phyloP scores from a whole-genome alignment of 2,888 invertebrate genomes.

The Pristionchus arcanus region DNA sequence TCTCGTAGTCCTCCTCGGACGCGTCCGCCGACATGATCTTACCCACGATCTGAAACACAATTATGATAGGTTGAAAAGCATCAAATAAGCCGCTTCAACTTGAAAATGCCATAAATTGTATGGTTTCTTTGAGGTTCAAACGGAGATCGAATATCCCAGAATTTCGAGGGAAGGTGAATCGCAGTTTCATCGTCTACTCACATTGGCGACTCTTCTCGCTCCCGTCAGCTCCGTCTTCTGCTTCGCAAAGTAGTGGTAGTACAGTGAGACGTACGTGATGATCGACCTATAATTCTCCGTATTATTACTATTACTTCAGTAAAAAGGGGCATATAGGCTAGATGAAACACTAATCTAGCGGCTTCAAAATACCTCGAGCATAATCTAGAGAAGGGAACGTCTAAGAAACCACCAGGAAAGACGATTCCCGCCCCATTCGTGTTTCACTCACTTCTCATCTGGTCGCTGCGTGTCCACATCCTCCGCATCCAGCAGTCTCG shows the following conservation, averaged over 20 bases:
- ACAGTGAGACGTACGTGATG: slow-evolving; percentile 98
- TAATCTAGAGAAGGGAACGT: no score
- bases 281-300: slow-evolving; percentile 85
- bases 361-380: no score
- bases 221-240: slow-evolving; percentile 99
- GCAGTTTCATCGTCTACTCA: slow-evolving; percentile 79
- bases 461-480: slow-evolving; percentile 90
- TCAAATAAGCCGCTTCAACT: no score
- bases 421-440: slow-evolving; percentile 95
- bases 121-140: no score
- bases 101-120: no score
- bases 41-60: slow-evolving; percentile 89
- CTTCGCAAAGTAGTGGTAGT: slow-evolving; percentile 98
- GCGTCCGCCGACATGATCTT: slow-evolving; percentile 96
- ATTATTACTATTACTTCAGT: no score
- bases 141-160: no score
- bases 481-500: slow-evolving; percentile 92
- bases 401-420: slow-evolving; percentile 86
- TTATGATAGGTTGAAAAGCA: not conserved
- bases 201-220: slow-evolving; percentile 96
- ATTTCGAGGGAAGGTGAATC: no score
- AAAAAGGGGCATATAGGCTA: no score
- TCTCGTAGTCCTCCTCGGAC: slow-evolving; percentile 92
- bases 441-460: slow-evolving; percentile 86
- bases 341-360: no score